Base-by-base conservation (phyloP, 2,888 invertebrate species). In the Apocheima hispidaria region DNA sequence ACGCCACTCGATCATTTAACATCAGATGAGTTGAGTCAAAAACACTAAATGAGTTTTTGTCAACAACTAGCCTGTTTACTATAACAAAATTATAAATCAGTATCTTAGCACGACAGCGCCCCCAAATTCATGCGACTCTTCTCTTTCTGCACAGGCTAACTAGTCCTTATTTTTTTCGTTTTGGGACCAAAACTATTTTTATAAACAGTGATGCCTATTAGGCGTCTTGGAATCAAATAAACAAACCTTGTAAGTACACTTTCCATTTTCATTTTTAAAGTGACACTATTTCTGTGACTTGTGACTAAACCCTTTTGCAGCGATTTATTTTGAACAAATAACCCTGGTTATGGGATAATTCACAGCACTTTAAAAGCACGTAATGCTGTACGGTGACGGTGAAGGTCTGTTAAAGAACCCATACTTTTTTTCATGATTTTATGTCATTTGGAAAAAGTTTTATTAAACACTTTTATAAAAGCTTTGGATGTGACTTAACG, bases 251-350 rank as follows among this genome's bases (percentile, higher is more conserved):
- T 38, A 35, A n/a, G 23, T 9, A 16, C 12, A 26, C 6, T 48
- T 59, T 49, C 44, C 41, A 49, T 28, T 6, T 54, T 41, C 16
- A 49, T 59, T 48, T 23, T 41, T 21, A 28, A 21, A 26, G 28
- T 40, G 46, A 40, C 23, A 33, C 41, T 51, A 50, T 53, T 57
- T 55, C 23, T 60, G 14, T 56, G 30, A 63, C 54, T 60, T 48
- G 36, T 55, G 52, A 43, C 52, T 57, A 18, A 53, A 48, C 49
- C 52, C 35, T 21, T 46, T 48, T 56, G 50, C 50, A 40, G 28
- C 23, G 10, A 26, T 16, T 26, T 28, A 4, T 10, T 30, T 58
- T 5, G 14, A 30, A 46, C 14, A 26, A 18, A 18, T 51, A 18
- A 20, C 23, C 23, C 26, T 51, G 57, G 57, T 36, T 23, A n/a